A percentile compares a stretch with the other conserved stretches of the same genome.
phyloP scores from a whole-genome alignment of 2,797 vertebrate genomes.

The Coregonus sp. region DNA sequence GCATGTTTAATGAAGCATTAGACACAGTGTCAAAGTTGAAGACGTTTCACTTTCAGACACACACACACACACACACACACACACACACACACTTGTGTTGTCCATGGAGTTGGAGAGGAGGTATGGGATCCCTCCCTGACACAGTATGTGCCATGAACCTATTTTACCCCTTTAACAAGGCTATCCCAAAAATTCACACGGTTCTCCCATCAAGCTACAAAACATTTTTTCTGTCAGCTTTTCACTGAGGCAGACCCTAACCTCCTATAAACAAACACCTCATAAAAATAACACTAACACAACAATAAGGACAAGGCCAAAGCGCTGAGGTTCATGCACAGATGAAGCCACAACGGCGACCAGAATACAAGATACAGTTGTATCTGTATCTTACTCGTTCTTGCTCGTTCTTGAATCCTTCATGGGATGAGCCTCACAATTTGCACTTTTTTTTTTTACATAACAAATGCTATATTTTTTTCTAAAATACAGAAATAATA shows the following conservation, averaged over 20 bases:
- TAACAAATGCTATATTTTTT: too few species aligned
- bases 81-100: not conserved
- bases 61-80: not conserved
- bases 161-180: conserved; percentile 28
- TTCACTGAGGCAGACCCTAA: conserved; percentile 25
- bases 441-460: too few species aligned
- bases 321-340: not conserved
- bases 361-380: not conserved
- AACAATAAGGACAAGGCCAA: not conserved
- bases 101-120: too few species aligned
- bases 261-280: conserved; percentile 13
- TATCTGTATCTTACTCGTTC: too few species aligned
- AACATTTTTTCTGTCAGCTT: conserved; percentile 15
- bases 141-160: too few species aligned
- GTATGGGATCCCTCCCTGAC: too few species aligned
- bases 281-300: conserved; percentile 29
- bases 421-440: not conserved
- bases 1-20: conserved; percentile 66
- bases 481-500: not conserved
- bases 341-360: not conserved
- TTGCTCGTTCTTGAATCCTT: not conserved
- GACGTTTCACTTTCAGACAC: conserved; percentile 70
- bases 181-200: conserved; percentile 10
- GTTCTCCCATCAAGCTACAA: conserved; percentile 3
- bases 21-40: conserved; percentile 62